phyloP scores from a whole-genome alignment of 2,888 invertebrate species.

The Melanargia galathea region DNA sequence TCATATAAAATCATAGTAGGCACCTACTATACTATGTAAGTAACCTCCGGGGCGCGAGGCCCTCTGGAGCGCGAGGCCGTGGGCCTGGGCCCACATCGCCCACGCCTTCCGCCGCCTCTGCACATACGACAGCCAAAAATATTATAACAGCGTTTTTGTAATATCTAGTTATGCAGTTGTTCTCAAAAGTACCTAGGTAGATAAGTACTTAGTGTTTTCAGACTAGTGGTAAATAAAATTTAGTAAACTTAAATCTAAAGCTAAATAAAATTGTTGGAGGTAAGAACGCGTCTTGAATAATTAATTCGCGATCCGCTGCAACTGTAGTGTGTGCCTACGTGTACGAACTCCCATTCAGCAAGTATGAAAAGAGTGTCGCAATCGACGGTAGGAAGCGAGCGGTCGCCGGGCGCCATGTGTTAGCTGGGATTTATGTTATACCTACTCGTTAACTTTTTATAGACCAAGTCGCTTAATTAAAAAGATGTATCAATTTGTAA shows the following conservation, averaged over 20 bases:
- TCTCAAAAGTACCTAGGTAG: too few species aligned
- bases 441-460: constrained; percentile 34
- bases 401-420: constrained; percentile 28
- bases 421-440: constrained; percentile 29
- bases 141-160: too few species aligned
- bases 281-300: constrained; percentile 23
- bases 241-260: constrained; percentile 17
- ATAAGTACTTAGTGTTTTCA: too few species aligned
- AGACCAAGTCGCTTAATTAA: constrained; percentile 52
- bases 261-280: constrained; percentile 16
- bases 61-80: too few species aligned
- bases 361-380: constrained; percentile 31
- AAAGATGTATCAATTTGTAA: constrained; percentile 69
- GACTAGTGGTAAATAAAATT: constrained; percentile 6
- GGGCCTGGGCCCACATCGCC: too few species aligned
- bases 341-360: constrained; percentile 27
- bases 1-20: too few species aligned
- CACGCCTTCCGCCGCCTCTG: too few species aligned
- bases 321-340: constrained; percentile 11
- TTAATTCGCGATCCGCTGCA: constrained; percentile 28
- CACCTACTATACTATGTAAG: too few species aligned
- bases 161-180: too few species aligned
- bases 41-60: too few species aligned
- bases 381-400: constrained; percentile 22
- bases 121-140: too few species aligned